Base-by-base conservation (phyloP, 2,113 vertebrate genomes). In the Noturus placidus region DNA sequence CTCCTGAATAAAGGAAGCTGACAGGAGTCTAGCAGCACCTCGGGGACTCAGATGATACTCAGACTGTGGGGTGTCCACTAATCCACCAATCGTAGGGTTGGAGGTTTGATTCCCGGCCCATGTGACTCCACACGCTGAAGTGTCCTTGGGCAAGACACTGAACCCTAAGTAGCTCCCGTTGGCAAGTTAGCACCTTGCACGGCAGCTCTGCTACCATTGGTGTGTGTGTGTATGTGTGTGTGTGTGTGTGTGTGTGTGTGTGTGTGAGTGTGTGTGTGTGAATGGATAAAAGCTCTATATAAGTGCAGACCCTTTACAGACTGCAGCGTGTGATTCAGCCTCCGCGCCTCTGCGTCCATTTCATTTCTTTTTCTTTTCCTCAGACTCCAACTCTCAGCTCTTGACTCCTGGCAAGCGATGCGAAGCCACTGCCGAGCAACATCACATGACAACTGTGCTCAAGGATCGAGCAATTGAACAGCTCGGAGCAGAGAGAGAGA, bases 401-500 rank as follows among this genome's bases (percentile, higher is more conserved):
- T 7, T 10, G 30, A 5, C 25, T 57, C 38, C 33, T 46, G 57
- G 33, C 74, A 85, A 85, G 86, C 77, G 35, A n/a, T 22, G 22
- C 5, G 38, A 72, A 33, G 17, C 46, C 83, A 85, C 56, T 86
- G 67, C 84, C 63, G 63, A 50, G 85, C 19, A 42, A 69, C 61
- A 57, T 87, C 84, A 87, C 65, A 87, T 84, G 84, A 84, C 76
- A 79, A 83, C 54, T 52, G 59, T 19, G 42, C n/a, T 50, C 33
- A 86, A 81, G 38, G 70, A 81, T 87, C 69, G 70, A 79, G 69
- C 33, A 86, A 42, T n/a, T n/a, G n/a, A n/a, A n/a, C n/a, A n/a
- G n/a, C 87, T 74, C 76, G 27, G 65, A 57, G 54, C 79, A 72
- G 83, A 86, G 84, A 91, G 65, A 35, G 85, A 81, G 69, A 74